Conservation (phyloP, 2,888 invertebrate genomes). For the Tenthredo mesomela region DNA sequence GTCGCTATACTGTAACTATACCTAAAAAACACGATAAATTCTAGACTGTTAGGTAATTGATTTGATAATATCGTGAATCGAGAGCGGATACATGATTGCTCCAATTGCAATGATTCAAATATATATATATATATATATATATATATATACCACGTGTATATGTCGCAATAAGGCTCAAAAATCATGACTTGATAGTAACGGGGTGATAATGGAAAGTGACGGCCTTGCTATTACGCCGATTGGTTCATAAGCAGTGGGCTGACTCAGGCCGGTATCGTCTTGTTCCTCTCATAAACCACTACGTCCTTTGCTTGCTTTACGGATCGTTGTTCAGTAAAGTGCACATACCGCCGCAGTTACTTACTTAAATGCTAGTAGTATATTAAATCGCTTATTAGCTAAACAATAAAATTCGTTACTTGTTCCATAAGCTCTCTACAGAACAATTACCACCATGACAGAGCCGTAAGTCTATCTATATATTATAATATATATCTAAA, state of each 20-base stretch:
- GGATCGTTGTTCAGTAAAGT: slow-evolving; percentile 44
- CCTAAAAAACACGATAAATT: not conserved
- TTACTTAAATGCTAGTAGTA: slow-evolving; percentile 65
- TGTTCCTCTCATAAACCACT: slow-evolving; percentile 28
- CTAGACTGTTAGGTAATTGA: not conserved
- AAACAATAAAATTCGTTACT: not conserved
- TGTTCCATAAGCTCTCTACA: not conserved
- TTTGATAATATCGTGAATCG: not conserved
- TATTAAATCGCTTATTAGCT: not conserved
- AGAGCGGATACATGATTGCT: not conserved
- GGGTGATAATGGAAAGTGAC: slow-evolving; percentile 57
- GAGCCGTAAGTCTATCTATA: slow-evolving; percentile 58
- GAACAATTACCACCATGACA: slow-evolving; percentile 55
- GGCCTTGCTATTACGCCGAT: slow-evolving; percentile 62
- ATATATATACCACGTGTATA: not conserved
- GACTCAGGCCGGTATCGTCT: slow-evolving; percentile 58
- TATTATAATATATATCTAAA: too few relatives aligned
- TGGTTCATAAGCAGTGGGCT: slow-evolving; percentile 67
- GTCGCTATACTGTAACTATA: not conserved
- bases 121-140: not conserved
- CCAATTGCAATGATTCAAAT: not conserved
- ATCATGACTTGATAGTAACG: slow-evolving; percentile 57
- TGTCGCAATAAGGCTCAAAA: slow-evolving; percentile 38
- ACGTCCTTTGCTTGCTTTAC: slow-evolving; percentile 58
- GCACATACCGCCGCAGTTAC: not conserved